Base-by-base conservation (phyloP, 30 jellyfish, hydroid and myxozoan species). In the Clytia hemisphaerica region DNA sequence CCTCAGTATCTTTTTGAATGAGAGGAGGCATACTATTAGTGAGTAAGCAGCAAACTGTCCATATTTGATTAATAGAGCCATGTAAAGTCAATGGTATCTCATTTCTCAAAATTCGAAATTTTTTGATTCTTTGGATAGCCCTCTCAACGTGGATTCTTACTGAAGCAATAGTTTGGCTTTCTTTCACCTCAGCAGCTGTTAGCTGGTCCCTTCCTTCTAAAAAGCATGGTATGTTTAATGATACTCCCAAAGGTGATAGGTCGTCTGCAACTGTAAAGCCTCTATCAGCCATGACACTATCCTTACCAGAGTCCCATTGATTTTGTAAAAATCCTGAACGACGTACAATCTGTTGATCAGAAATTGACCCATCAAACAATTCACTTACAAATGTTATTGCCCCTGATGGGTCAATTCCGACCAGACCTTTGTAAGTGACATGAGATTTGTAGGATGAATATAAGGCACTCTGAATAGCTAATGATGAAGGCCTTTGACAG, bases 351-450 rank as follows among this genome's bases (percentile, higher is more conserved):
- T 74, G 82, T 45, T n/a, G 42, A 42, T 74, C 21, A 19, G 45
- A 38, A 51, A 42, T 65, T n/a, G 78, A 65, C 38, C 78, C 76
- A 0, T 30, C 22, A 24, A 6, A 60, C 9, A 32, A 63, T 30
- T 50, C 60, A 42, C 83, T 29, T 3, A 68, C 85, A 57, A 79
- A 79, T 37, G 88, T 58, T 16, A 71, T 45, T 30, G 88, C 86
- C 16, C 88, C 93, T 40, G 80, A 79, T 10, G 86, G 93, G 34
- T 79, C 75, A 10, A 71, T 79, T 18, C 88, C 93, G 48, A 69
- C 28, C 37, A 67, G 44, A 4, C 71, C 82, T 35, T 79, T 79
- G 71, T 50, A 79, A 7, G 93, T 79, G 3, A 58, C 80, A 53
- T 79, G 86, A 69, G 44, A 72, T 45, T 50, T 79, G 61, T 79